Evolutionary conservation across 2,888 invertebrate species (phyloP).

Genomic region (Eristalis intricaria): DNA sequence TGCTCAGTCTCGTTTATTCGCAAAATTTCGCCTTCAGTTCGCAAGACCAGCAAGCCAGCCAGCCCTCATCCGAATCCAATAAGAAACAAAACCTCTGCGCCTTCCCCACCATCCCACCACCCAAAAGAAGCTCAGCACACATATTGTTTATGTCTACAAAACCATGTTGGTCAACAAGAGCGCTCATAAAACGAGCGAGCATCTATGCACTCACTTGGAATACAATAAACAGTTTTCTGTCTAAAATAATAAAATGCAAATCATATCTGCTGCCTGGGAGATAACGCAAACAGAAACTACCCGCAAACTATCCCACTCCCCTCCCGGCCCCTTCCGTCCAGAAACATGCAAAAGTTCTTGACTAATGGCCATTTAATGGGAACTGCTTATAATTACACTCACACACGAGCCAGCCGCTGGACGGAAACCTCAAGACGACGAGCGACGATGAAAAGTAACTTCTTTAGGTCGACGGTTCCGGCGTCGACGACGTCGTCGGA

Average conservation of each 20-base stretch:
- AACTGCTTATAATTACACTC: constrained; percentile 68
- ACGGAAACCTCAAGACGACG: constrained; percentile 63
- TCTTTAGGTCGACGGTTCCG: constrained; percentile 14
- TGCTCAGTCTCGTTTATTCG: too few relatives aligned
- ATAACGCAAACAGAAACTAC: constrained; percentile 58
- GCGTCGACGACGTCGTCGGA: constrained; percentile 2
- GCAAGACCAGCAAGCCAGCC: too few relatives aligned
- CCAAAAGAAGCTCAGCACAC: neutral
- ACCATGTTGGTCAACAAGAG: constrained; percentile 2
- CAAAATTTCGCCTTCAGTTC: too few relatives aligned
- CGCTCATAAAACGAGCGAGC: neutral
- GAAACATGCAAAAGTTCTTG: constrained; percentile 37
- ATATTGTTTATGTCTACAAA: neutral
- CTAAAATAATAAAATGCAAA: constrained; percentile 68
- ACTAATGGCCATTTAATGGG: constrained; percentile 70
- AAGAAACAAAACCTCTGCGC: neutral
- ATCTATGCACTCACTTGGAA: neutral
- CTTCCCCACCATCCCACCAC: neutral
- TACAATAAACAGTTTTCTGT: constrained; percentile 46
- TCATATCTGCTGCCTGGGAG: constrained; percentile 51
- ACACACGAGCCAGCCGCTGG: constrained; percentile 45
- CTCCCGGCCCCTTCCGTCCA: neutral
- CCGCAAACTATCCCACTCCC: constrained; percentile 46
- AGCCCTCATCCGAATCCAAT: neutral
- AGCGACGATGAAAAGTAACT: constrained; percentile 37